Percentiles rank a stretch among this genome's conserved stretches.
phyloP scores from a whole-genome alignment of 2,888 invertebrate species.

The Orchesellides sinensis region DNA sequence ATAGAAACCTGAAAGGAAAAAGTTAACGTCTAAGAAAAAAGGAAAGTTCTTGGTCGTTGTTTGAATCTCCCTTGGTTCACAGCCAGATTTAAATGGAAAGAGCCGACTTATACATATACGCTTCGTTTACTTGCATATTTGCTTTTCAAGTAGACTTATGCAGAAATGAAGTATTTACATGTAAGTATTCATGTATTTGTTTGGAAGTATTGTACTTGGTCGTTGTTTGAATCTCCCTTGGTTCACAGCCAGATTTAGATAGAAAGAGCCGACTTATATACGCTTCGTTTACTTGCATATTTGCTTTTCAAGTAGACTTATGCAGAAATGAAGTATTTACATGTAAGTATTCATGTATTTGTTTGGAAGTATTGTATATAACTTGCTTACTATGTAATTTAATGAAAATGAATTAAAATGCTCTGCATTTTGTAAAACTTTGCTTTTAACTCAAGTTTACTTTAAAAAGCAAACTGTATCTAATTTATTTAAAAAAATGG shows the following conservation, averaged over 20 bases:
- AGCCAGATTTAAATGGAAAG: constrained; percentile 12
- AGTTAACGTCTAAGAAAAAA: constrained; percentile 19
- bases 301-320: not conserved
- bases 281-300: constrained; percentile 10
- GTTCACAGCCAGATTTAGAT: constrained; percentile 20
- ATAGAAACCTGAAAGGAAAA: constrained; percentile 4
- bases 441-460: too few species aligned
- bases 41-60: constrained; percentile 28
- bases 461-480: too few species aligned
- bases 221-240: not conserved
- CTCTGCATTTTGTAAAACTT: too few species aligned
- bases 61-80: not conserved
- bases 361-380: constrained; percentile 28
- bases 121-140: constrained; percentile 9
- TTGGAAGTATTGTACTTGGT: constrained; percentile 30
- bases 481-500: too few species aligned
- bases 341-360: too few species aligned
- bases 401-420: too few species aligned
- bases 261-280: constrained; percentile 4
- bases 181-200: too few species aligned
- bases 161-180: too few species aligned
- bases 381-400: too few species aligned
- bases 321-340: too few species aligned
- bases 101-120: not conserved
- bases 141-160: not conserved